Conservation (phyloP, 1,140 invertebrate genomes). For the Drosophila baimaii region DNA sequence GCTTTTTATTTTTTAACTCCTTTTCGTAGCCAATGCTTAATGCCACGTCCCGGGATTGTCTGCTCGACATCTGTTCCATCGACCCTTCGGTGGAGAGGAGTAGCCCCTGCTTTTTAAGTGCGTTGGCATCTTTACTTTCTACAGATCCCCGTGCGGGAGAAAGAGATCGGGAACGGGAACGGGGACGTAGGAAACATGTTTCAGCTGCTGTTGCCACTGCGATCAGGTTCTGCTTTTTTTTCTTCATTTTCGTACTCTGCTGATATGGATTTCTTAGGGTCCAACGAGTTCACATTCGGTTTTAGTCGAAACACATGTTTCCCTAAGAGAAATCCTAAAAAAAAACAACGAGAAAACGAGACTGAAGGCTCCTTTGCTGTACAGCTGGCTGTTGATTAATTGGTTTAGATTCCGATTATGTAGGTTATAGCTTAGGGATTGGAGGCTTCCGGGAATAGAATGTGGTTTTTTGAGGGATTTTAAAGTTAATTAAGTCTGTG, state of each 20-base stretch:
- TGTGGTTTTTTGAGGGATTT: conserved; percentile 1
- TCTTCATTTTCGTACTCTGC: conserved; percentile 19
- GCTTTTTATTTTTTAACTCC: conserved; percentile 57
- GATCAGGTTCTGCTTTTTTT: conserved; percentile 66
- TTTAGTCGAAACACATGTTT: conserved; percentile 75
- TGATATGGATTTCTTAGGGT: conserved; percentile 54
- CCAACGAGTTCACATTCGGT: conserved; percentile 41
- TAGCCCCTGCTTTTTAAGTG: conserved; percentile 48
- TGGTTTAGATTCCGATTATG: conserved; percentile 69
- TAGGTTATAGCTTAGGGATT: conserved; percentile 12
- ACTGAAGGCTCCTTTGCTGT: neutral
- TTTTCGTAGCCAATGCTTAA: conserved; percentile 51
- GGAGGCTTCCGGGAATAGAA: conserved; percentile 2
- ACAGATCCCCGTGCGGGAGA: conserved; percentile 27
- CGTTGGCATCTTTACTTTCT: conserved; percentile 79
- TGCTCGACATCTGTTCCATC: conserved; percentile 79
- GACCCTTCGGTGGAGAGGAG: conserved; percentile 38
- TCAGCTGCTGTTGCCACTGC: conserved; percentile 67
- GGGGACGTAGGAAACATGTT: conserved; percentile 67
- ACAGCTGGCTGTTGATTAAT: conserved; percentile 67
- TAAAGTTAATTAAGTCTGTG: conserved; percentile 5
- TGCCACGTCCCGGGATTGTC: conserved; percentile 58
- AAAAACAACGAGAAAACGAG: conserved; percentile 16
- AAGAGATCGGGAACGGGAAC: conserved; percentile 4
- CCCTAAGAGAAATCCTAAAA: conserved; percentile 19